phyloP scores from a whole-genome alignment of 2,888 invertebrate species.

The Eupithecia subfuscata region DNA sequence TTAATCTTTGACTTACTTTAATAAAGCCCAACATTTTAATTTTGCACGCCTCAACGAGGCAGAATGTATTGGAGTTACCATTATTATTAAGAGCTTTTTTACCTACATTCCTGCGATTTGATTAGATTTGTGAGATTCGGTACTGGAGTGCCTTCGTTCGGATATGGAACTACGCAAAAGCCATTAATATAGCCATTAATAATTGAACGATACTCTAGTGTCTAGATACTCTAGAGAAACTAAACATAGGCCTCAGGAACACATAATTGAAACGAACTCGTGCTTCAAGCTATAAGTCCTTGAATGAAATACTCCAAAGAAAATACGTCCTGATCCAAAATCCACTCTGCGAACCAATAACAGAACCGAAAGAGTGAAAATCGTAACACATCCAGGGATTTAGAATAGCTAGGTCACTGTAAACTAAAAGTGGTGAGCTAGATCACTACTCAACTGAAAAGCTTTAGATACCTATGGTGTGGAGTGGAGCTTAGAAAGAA shows the following conservation, averaged over 20 bases:
- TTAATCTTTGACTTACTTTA: no score
- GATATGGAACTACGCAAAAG: background rate
- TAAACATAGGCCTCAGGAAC: background rate
- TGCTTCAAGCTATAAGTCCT: background rate
- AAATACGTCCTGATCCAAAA: background rate
- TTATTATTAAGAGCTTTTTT: no score
- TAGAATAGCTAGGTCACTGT: background rate
- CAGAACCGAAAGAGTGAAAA: background rate
- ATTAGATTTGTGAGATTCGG: no score
- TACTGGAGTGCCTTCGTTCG: background rate
- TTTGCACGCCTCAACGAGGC: no score
- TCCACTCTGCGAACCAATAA: background rate
- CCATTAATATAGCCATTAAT: no score
- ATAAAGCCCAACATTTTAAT: no score
- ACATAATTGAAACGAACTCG: background rate
- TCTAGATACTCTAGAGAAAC: background rate
- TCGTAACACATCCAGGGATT: background rate
- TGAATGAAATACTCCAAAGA: background rate
- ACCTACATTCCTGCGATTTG: no score
- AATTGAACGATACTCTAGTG: no score
- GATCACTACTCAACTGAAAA: background rate
- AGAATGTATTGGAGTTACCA: no score
- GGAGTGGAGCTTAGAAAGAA: background rate
- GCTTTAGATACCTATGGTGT: background rate
- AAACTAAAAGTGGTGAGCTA: background rate